phyloP scores from a whole-genome alignment of 2,113 vertebrate species.

The Enhydra lutris region DNA sequence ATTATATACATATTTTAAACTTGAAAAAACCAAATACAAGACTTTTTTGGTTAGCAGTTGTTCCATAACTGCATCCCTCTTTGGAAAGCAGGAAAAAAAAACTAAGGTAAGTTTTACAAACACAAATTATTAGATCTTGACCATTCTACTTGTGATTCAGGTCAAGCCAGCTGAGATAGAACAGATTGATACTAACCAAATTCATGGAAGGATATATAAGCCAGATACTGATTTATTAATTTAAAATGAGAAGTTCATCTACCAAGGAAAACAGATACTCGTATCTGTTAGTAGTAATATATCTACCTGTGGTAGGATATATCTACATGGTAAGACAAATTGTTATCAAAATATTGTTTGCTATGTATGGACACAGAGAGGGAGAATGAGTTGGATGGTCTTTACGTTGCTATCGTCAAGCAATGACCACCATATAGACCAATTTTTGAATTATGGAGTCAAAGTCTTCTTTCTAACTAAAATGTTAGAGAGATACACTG shows the following conservation, averaged over 20 bases:
- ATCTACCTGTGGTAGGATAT: background rate
- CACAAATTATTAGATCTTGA: background rate
- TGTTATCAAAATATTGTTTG: background rate
- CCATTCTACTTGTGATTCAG: background rate
- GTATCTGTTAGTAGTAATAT: background rate
- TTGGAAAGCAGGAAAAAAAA: background rate
- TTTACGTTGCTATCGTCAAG: background rate
- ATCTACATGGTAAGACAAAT: background rate
- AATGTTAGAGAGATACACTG: background rate
- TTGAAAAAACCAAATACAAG: background rate
- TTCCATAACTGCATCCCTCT: background rate
- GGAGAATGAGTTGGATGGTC: background rate
- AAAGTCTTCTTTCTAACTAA: background rate
- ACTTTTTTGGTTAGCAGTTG: background rate
- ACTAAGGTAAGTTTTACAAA: background rate
- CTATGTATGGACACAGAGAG: background rate
- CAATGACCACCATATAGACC: background rate
- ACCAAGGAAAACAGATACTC: background rate
- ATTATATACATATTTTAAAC: background rate
- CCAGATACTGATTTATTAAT: background rate
- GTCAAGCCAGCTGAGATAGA: background rate
- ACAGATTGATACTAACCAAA: background rate
- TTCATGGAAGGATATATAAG: background rate
- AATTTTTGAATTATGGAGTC: background rate
- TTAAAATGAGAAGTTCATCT: background rate